Percentiles rank a stretch among this genome's conserved stretches.
These are phyloP conservation scores for Podarcis raffonei DNA, from an alignment of 2,113 vertebrate species.

Conservation along the genomic window DNA sequence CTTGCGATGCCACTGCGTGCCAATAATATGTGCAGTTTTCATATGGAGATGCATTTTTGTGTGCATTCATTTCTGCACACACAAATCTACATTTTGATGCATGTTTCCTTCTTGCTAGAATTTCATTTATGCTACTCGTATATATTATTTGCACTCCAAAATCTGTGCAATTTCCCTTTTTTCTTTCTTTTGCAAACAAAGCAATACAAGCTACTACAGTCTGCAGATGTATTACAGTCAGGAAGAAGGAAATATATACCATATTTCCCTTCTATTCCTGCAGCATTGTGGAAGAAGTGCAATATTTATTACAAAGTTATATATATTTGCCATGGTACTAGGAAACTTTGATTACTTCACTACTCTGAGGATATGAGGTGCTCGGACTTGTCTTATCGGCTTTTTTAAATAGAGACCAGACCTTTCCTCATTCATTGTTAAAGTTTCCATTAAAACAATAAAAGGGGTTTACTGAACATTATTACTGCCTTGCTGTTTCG, in stretches of 20 bases:
- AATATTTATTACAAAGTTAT: constrained; percentile 29
- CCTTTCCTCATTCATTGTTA: constrained; percentile 34
- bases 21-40: constrained; percentile 14
- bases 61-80: neutral
- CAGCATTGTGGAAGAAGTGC: constrained; percentile 38
- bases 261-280: constrained; percentile 1
- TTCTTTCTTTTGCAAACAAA: constrained; percentile 27
- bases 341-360: constrained; percentile 24
- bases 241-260: neutral
- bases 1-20: too few relatives aligned
- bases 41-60: neutral
- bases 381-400: neutral
- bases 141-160: constrained; percentile 11
- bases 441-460: constrained; percentile 30
- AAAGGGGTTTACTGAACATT: constrained; percentile 34
- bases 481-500: constrained; percentile 11
- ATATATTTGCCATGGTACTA: constrained; percentile 23
- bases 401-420: constrained; percentile 25
- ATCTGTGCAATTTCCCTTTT: neutral
- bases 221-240: neutral
- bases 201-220: constrained; percentile 30
- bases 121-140: neutral
- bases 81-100: neutral
- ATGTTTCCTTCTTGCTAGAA: neutral
- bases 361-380: neutral